phyloP scores from a whole-genome alignment of 2,113 vertebrate species.

The Mormoops blainvillei region DNA sequence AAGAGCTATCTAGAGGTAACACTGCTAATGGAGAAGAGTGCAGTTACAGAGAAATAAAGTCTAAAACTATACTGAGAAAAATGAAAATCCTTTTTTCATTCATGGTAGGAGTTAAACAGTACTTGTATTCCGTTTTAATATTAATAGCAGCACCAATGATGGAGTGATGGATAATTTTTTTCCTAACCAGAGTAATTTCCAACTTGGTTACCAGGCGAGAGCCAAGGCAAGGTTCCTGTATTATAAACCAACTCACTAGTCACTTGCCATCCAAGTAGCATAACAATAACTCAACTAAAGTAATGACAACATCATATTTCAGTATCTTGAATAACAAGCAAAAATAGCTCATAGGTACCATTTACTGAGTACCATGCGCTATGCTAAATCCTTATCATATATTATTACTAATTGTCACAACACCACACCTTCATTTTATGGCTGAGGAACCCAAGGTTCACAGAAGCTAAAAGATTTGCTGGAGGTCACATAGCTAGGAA shows the following conservation, averaged over 20 bases:
- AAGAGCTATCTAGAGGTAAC: conserved; percentile 12
- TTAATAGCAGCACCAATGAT: not conserved
- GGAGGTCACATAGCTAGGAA: conserved; percentile 3
- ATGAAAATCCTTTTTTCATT: conserved; percentile 34
- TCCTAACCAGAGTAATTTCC: conserved; percentile 34
- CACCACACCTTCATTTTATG: conserved; percentile 23
- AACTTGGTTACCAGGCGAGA: not conserved
- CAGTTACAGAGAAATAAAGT: conserved; percentile 42
- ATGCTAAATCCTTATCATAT: not conserved
- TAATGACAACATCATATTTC: conserved; percentile 10
- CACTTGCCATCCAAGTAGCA: conserved; percentile 21
- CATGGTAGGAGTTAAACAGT: not conserved
- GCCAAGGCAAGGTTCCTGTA: not conserved
- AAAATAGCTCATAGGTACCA: not conserved
- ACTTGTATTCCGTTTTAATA: conserved; percentile 19
- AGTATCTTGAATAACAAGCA: conserved; percentile 21
- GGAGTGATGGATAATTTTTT: not conserved
- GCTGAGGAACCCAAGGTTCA: not conserved
- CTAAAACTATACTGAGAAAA: conserved; percentile 53
- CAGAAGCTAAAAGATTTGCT: conserved; percentile 10
- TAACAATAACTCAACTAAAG: conserved; percentile 23
- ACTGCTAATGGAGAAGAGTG: not conserved
- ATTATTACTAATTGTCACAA: conserved; percentile 25
- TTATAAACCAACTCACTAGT: conserved; percentile 23
- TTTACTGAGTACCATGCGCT: not conserved